Conservation (phyloP, 2,888 invertebrate species). For the Hetaerina titia region DNA sequence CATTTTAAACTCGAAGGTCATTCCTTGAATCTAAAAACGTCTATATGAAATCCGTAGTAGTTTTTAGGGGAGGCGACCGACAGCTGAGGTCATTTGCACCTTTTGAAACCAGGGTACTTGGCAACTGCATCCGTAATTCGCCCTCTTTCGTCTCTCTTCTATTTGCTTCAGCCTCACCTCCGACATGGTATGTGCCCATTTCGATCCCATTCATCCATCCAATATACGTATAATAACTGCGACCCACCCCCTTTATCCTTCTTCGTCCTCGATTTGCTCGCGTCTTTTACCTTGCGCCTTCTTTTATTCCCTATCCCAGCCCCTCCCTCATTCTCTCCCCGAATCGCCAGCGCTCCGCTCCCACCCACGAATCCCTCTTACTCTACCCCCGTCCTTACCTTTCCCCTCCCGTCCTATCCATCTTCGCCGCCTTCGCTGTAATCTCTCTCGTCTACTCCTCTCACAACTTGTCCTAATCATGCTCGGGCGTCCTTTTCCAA, state of each 20-base stretch:
- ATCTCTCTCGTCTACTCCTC: slow-evolving; percentile 13
- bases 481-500: not conserved
- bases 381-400: not conserved
- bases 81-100: no score
- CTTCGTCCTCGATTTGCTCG: not conserved
- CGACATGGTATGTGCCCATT: not conserved
- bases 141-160: not conserved
- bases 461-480: slow-evolving; percentile 45
- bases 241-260: not conserved
- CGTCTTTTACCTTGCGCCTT: not conserved
- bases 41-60: no score
- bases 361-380: not conserved
- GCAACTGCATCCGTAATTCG: not conserved
- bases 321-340: not conserved
- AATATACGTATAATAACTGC: no score
- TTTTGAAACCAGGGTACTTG: not conserved
- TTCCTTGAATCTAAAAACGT: no score
- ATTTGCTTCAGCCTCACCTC: not conserved
- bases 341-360: no score
- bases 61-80: no score
- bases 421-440: not conserved
- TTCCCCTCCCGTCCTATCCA: not conserved
- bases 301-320: not conserved
- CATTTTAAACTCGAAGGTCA: no score
- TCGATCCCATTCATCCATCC: no score